These are phyloP conservation scores for Argynnis bischoffii DNA, from an alignment of 2,888 invertebrate genomes.

Conservation along the genomic window DNA sequence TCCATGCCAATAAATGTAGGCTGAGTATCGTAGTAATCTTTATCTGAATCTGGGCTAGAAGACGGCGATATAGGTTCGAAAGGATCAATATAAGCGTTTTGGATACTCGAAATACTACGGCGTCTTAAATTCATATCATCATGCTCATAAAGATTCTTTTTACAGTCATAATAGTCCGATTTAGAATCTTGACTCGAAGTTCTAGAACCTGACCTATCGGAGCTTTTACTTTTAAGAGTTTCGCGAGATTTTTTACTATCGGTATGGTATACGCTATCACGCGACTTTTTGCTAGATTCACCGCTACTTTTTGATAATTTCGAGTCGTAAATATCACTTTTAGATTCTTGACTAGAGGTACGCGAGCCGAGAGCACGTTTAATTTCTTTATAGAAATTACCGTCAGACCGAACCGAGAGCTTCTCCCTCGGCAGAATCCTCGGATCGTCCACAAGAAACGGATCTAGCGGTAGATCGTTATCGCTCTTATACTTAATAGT, in stretches of 20 bases:
- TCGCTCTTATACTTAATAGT: constrained; percentile 86
- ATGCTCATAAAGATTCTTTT: constrained; percentile 75
- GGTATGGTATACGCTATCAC: constrained; percentile 85
- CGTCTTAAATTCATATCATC: constrained; percentile 62
- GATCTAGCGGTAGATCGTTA: constrained; percentile 87
- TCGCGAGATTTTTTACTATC: constrained; percentile 86
- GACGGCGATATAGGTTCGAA: constrained; percentile 81
- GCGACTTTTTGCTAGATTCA: constrained; percentile 85
- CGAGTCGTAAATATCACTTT: constrained; percentile 86
- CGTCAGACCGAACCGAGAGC: constrained; percentile 87
- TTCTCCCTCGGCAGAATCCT: constrained; percentile 87
- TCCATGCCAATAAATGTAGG: constrained; percentile 73
- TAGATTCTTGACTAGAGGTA: constrained; percentile 87
- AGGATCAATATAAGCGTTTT: constrained; percentile 69
- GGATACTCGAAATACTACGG: constrained; percentile 64
- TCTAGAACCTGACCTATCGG: constrained; percentile 82
- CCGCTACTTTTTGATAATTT: constrained; percentile 85
- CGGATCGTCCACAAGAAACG: constrained; percentile 91
- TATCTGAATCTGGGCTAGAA: constrained; percentile 86
- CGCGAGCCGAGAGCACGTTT: constrained; percentile 84
- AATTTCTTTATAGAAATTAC: constrained; percentile 87
- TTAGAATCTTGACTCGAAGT: constrained; percentile 88
- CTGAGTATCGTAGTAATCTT: constrained; percentile 83
- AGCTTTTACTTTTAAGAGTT: constrained; percentile 84
- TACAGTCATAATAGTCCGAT: constrained; percentile 87